A percentile compares a stretch with the other conserved stretches of the same genome.
These are phyloP conservation scores for Drosophila cognata DNA, from an alignment of 2,888 invertebrate species.

Conservation along the genomic window DNA sequence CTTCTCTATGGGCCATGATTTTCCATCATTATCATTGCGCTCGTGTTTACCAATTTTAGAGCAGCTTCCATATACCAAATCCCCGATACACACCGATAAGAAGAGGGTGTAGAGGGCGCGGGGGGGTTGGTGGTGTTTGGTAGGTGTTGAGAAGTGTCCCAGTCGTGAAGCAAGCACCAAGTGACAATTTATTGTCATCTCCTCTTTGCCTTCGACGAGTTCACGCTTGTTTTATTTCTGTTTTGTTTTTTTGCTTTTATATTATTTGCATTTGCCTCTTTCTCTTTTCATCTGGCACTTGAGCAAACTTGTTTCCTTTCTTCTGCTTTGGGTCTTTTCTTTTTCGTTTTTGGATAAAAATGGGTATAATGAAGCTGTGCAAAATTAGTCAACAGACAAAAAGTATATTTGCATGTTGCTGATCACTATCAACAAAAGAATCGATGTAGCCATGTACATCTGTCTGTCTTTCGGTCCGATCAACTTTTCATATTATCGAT, in stretches of 20 bases:
- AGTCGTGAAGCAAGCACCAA: slow-evolving; percentile 36
- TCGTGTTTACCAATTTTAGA: slow-evolving; percentile 76
- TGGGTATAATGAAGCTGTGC: not conserved
- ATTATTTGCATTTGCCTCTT: slow-evolving; percentile 71
- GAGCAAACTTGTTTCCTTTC: slow-evolving; percentile 48
- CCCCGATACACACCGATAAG: slow-evolving; percentile 20
- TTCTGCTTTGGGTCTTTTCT: slow-evolving; percentile 31
- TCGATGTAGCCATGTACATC: not conserved
- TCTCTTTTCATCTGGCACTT: slow-evolving; percentile 48
- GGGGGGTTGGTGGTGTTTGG: not conserved
- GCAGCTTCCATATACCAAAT: slow-evolving; percentile 37
- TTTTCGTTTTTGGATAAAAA: not conserved
- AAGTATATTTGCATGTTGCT: not conserved
- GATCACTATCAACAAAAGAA: not conserved
- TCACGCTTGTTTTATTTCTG: slow-evolving; percentile 55
- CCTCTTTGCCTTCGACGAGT: slow-evolving; percentile 52
- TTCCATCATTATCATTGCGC: slow-evolving; percentile 76
- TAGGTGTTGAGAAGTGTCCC: slow-evolving; percentile 6
- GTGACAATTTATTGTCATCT: slow-evolving; percentile 81
- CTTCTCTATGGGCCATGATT: slow-evolving; percentile 65
- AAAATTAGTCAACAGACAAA: not conserved
- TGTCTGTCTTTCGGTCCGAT: not conserved
- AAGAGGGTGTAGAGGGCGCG: not conserved
- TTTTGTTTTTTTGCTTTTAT: slow-evolving; percentile 49
- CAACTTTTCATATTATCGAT: not conserved